phyloP scores from a whole-genome alignment of 2,888 invertebrate species.

The Chymomyza amoena region DNA sequence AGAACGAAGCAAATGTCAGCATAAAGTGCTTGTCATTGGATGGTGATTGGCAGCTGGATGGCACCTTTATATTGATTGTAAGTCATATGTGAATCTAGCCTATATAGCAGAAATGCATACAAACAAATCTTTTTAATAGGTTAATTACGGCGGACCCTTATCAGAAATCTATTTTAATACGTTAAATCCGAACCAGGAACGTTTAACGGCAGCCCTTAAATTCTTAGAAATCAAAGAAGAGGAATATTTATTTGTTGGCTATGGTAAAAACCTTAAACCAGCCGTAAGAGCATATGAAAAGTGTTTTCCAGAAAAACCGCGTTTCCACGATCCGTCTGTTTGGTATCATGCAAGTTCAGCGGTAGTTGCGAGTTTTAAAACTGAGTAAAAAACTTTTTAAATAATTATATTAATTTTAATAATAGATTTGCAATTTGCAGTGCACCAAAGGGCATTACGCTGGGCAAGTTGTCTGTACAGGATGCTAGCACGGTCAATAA shows the following conservation, averaged over 20 bases:
- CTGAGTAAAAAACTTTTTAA: constrained; percentile 20
- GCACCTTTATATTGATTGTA: constrained; percentile 11
- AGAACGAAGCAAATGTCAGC: not conserved
- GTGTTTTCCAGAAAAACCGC: not conserved
- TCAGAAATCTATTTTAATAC: constrained; percentile 34
- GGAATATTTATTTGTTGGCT: constrained; percentile 3
- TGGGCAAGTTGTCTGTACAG: constrained; percentile 19
- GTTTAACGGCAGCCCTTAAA: constrained; percentile 24
- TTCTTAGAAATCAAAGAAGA: constrained; percentile 19
- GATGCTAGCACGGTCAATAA: constrained; percentile 15
- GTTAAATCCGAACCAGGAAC: constrained; percentile 19
- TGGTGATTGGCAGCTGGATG: constrained; percentile 7
- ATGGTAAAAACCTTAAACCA: constrained; percentile 3
- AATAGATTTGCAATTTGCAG: constrained; percentile 1
- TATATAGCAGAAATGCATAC: not conserved
- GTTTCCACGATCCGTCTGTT: not conserved
- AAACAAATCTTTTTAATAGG: not conserved
- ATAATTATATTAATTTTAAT: not conserved
- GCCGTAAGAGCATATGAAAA: constrained; percentile 14
- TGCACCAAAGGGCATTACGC: constrained; percentile 26
- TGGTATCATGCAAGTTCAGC: constrained; percentile 33
- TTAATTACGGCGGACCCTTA: not conserved
- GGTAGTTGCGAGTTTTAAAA: constrained; percentile 27
- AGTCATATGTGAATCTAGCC: not conserved
- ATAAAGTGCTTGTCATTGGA: constrained; percentile 8